phyloP scores from a whole-genome alignment of 2,888 invertebrate species.

The Cryptosula pallasiana region DNA sequence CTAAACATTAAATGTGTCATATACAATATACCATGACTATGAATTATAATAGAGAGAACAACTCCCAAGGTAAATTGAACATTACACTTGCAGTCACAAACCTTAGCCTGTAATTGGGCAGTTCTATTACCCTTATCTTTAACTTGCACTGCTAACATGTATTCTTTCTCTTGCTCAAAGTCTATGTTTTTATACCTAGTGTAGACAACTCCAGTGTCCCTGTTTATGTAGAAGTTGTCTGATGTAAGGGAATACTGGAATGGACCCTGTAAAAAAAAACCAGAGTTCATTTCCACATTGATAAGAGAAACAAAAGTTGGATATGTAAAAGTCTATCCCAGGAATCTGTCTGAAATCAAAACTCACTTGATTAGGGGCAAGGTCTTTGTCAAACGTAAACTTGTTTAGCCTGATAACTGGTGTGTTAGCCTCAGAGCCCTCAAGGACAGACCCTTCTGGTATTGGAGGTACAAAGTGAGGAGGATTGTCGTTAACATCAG shows the following conservation, averaged over 20 bases:
- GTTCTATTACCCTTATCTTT: slow-evolving; percentile 71
- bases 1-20: neutral
- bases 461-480: slow-evolving; percentile 69
- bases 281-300: too few species aligned
- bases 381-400: slow-evolving; percentile 67
- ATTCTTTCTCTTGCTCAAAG: slow-evolving; percentile 70
- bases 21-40: too few species aligned
- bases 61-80: too few species aligned
- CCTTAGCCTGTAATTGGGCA: slow-evolving; percentile 76
- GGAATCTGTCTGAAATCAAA: too few species aligned
- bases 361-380: slow-evolving; percentile 71
- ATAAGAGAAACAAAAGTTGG: too few species aligned
- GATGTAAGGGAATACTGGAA: slow-evolving; percentile 75
- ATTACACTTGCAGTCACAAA: too few species aligned
- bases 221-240: slow-evolving; percentile 70
- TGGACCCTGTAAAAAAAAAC: slow-evolving; percentile 62
- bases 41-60: too few species aligned
- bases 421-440: slow-evolving; percentile 34
- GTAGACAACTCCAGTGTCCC: slow-evolving; percentile 72
- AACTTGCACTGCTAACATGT: slow-evolving; percentile 74
- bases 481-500: slow-evolving; percentile 89
- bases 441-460: slow-evolving; percentile 36
- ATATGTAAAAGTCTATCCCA: neutral
- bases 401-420: slow-evolving; percentile 34
- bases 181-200: slow-evolving; percentile 72